Evolutionary conservation across 64 coral and sea anemone genomes (phyloP), one percentile per base, ranked within the genome.

Genomic region (Acropora tenuis): DNA sequence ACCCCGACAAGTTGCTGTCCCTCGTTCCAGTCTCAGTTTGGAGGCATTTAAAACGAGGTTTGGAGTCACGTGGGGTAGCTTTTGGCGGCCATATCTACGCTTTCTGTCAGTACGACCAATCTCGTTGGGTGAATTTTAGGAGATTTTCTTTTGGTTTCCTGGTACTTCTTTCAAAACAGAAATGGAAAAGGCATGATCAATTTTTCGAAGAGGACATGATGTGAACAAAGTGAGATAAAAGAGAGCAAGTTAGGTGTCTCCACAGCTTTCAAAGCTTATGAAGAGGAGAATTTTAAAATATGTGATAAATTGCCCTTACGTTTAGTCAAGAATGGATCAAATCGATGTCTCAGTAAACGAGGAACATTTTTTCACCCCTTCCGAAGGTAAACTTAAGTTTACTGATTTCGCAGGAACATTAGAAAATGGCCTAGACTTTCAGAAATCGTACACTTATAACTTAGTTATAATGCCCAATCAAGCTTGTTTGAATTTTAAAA

Each of bases 31-130:
- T 30, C 30, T 30, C 30, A 30, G 30, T 30, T 30, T 30, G 30
- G 30, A 30, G 30, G 30, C 30, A 30, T 30, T 30, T 20, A 10
- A 61, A 12, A 82, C 52, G 79, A 82, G 79, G 53, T 61, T 63
- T 6, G 0, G 42, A 63, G 55, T 82, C 79, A 82, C 79, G 79
- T 82, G 79, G 30, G 60, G 16, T 43, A 44, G 1, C 1, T 82
- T 82, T 82, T 82, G 79, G 79, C 79, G 79, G 79, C 41, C 79
- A 82, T 82, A 82, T 82, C 79, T 82, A 66, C 30, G 12, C 42
- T 2, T 4, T 44, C 79, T 82, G 79, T 43, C 30, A 15, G 41
- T 82, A 43, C 41, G 41, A 52, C 50, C 30, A 30, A 41, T 18
- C 20, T 4, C 9, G 73, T 44, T 12, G 1, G 10, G 10, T 1